Conservation (phyloP, 1,140 invertebrate genomes). For the Belonocnema kinseyi region DNA sequence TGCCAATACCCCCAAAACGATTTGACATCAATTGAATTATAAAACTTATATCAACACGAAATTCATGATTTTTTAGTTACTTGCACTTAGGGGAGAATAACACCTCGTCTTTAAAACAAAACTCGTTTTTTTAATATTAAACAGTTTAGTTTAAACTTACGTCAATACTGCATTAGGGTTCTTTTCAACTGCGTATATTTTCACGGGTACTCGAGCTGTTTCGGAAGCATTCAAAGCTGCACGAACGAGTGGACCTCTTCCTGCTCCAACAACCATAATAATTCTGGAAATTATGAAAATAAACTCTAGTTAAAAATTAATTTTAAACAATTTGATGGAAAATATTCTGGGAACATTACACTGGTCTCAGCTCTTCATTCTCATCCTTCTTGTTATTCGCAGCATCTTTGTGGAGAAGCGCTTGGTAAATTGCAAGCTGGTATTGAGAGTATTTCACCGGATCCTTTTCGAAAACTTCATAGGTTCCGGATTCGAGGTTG, state of each 20-base stretch:
- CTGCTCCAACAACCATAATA: slow-evolving; percentile 96
- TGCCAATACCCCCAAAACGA: too few relatives aligned
- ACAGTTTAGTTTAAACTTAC: slow-evolving; percentile 63
- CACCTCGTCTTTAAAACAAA: too few relatives aligned
- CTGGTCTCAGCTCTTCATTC: slow-evolving; percentile 20
- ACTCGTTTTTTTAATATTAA: too few relatives aligned
- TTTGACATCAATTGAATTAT: too few relatives aligned
- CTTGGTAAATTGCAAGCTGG: slow-evolving; percentile 87
- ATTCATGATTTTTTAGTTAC: too few relatives aligned
- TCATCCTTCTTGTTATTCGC: slow-evolving; percentile 31
- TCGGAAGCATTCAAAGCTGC: slow-evolving; percentile 88
- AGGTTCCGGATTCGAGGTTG: slow-evolving; percentile 96
- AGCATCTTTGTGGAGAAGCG: slow-evolving; percentile 70
- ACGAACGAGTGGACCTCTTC: slow-evolving; percentile 94
- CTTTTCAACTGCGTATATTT: slow-evolving; percentile 97
- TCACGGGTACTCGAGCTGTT: slow-evolving; percentile 78
- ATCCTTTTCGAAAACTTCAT: slow-evolving; percentile 99
- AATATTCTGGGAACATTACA: slow-evolving; percentile 46
- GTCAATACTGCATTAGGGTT: slow-evolving; percentile 98
- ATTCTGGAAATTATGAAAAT: slow-evolving; percentile 72
- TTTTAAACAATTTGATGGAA: not conserved
- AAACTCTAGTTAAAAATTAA: not conserved
- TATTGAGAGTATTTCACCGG: slow-evolving; percentile 97
- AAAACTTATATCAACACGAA: too few relatives aligned
- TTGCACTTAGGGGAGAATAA: too few relatives aligned